These are phyloP conservation scores for Conops quadrifasciatus DNA, from an alignment of 2,888 invertebrate species.

Conservation along the genomic window DNA sequence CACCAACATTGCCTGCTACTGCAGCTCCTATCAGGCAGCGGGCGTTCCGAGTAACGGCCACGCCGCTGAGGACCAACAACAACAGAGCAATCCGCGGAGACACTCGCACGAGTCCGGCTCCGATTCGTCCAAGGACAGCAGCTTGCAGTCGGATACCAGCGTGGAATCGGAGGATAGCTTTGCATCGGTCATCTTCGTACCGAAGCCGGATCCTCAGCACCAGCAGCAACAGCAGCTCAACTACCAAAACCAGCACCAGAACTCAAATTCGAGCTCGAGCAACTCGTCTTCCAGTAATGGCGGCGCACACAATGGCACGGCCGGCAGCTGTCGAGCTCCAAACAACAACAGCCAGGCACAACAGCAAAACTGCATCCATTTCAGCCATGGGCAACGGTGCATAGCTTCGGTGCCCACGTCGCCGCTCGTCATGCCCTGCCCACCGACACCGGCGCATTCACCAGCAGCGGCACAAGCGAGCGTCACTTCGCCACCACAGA, in stretches of 20 bases:
- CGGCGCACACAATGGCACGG: slow-evolving; percentile 22
- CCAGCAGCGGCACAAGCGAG: slow-evolving; percentile 60
- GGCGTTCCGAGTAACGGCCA: slow-evolving; percentile 49
- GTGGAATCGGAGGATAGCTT: slow-evolving; percentile 94
- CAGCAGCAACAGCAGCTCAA: slow-evolving; percentile 63
- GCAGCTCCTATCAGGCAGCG: slow-evolving; percentile 56
- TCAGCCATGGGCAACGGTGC: slow-evolving; percentile 43
- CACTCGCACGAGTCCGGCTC: slow-evolving; percentile 89
- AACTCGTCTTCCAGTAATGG: slow-evolving; percentile 62
- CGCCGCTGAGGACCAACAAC: slow-evolving; percentile 54
- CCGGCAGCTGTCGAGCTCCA: slow-evolving; percentile 17
- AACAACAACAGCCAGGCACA: slow-evolving; percentile 35
- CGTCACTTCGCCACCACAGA: slow-evolving; percentile 61
- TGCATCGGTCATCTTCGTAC: slow-evolving; percentile 90
- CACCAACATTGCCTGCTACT: slow-evolving; percentile 50
- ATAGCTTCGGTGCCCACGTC: slow-evolving; percentile 79
- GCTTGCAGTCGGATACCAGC: slow-evolving; percentile 91
- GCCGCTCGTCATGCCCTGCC: slow-evolving; percentile 67
- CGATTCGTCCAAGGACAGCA: slow-evolving; percentile 87
- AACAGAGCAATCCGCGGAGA: slow-evolving; percentile 70
- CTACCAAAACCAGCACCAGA: slow-evolving; percentile 58
- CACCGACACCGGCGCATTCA: slow-evolving; percentile 64
- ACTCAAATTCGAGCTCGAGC: slow-evolving; percentile 61
- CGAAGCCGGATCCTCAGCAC: slow-evolving; percentile 73
- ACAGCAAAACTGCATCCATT: slow-evolving; percentile 41